These are phyloP conservation scores for Aphodius granarius DNA, from an alignment of 2,888 invertebrate species.

Conservation along the genomic window DNA sequence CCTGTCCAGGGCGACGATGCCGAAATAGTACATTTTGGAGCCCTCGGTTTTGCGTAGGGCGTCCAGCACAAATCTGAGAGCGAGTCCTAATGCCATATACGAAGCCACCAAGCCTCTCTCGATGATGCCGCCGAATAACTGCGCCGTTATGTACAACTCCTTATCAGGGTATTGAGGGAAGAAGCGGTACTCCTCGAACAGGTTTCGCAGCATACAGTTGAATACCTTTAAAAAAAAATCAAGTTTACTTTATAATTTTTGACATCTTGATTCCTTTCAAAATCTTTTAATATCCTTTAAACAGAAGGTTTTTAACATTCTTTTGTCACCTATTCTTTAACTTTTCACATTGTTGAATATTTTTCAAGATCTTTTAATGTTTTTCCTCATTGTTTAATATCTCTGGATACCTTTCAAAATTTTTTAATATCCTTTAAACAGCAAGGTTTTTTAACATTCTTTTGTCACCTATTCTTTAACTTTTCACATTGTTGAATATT, in stretches of 20 bases:
- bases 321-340: too few relatives aligned
- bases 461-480: too few relatives aligned
- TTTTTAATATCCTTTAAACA: too few relatives aligned
- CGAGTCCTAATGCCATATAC: slow-evolving; percentile 82
- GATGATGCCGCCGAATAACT: slow-evolving; percentile 96
- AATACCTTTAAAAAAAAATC: slow-evolving; percentile 65
- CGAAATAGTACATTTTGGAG: slow-evolving; percentile 97
- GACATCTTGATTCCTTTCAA: neutral
- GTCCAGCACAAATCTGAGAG: slow-evolving; percentile 89
- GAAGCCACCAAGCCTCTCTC: slow-evolving; percentile 91
- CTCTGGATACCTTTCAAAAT: too few relatives aligned
- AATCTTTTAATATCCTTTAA: too few relatives aligned
- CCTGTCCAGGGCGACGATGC: slow-evolving; percentile 91
- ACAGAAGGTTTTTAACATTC: too few relatives aligned
- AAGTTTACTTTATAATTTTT: neutral
- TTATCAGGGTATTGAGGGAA: slow-evolving; percentile 99
- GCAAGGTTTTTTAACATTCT: too few relatives aligned
- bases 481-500: too few relatives aligned
- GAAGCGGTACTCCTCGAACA: slow-evolving; percentile 98
- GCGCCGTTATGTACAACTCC: slow-evolving; percentile 95
- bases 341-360: too few relatives aligned
- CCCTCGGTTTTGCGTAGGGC: slow-evolving; percentile 89
- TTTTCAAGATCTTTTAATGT: too few relatives aligned
- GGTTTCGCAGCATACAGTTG: slow-evolving; percentile 93
- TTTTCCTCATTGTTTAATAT: too few relatives aligned